Evolutionary conservation across 2,888 invertebrate genomes (phyloP).

Genomic region (Ernsta delagoae): DNA sequence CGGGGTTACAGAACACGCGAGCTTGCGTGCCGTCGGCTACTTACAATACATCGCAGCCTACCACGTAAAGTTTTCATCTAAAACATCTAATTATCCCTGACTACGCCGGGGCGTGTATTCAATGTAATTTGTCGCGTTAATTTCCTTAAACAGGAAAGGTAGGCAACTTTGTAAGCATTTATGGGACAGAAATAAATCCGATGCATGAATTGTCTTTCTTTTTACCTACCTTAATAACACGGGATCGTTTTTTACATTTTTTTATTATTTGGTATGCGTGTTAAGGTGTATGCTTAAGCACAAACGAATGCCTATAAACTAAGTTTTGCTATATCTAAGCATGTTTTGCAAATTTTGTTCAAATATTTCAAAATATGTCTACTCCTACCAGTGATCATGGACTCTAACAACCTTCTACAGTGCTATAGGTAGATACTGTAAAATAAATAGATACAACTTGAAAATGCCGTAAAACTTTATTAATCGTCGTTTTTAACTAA

Average conservation of each 20-base stretch:
- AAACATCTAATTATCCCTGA: constrained; percentile 55
- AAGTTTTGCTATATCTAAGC: too few relatives aligned
- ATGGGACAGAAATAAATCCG: constrained; percentile 10
- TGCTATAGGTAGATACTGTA: too few relatives aligned
- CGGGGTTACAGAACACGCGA: constrained; percentile 64
- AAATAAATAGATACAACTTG: too few relatives aligned
- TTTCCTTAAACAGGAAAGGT: constrained; percentile 21
- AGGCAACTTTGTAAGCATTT: constrained; percentile 12
- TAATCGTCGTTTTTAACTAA: too few relatives aligned
- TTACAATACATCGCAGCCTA: constrained; percentile 52
- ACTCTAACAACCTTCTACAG: too few relatives aligned
- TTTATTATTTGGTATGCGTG: background rate
- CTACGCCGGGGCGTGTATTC: constrained; percentile 41
- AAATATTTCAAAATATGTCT: too few relatives aligned
- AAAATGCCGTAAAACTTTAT: too few relatives aligned
- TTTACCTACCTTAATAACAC: constrained; percentile 13
- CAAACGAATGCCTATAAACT: background rate
- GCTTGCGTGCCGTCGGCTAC: constrained; percentile 72
- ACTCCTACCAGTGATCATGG: too few relatives aligned
- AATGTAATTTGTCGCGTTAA: constrained; percentile 38
- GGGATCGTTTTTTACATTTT: background rate
- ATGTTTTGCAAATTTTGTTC: too few relatives aligned
- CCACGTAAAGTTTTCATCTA: constrained; percentile 58
- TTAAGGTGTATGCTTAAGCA: background rate
- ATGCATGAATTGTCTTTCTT: constrained; percentile 2